Conservation (phyloP, 2,797 vertebrate genomes). For the Bradypodion pumilum region DNA sequence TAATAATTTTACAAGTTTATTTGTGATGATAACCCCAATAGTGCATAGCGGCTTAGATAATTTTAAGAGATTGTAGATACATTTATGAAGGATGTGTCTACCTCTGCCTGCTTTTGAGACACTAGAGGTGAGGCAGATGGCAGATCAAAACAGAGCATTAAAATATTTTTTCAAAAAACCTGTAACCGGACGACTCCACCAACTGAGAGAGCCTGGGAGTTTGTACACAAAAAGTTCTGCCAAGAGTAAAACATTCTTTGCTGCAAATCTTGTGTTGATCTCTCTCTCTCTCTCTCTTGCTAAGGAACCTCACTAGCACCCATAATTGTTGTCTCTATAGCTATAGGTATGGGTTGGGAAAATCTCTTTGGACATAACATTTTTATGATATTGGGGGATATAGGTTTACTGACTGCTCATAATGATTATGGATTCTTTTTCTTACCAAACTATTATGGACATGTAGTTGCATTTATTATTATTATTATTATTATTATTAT, state of each 20-base stretch:
- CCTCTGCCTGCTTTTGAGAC: not conserved
- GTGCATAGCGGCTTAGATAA: not conserved
- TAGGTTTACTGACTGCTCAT: not conserved
- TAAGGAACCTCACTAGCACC: not conserved
- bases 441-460: not conserved
- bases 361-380: not conserved
- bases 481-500: too few relatives aligned
- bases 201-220: too few relatives aligned
- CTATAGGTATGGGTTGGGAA: not conserved
- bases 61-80: not conserved
- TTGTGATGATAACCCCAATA: not conserved
- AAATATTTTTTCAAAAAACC: too few relatives aligned
- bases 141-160: not conserved
- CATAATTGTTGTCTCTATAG: not conserved
- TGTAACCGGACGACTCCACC: too few relatives aligned
- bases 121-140: not conserved
- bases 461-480: not conserved
- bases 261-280: not conserved
- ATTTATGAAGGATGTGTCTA: not conserved
- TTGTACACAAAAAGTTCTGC: too few relatives aligned
- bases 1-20: not conserved
- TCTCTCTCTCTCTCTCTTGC: not conserved
- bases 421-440: not conserved
- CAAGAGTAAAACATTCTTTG: not conserved
- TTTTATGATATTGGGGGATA: not conserved